These are phyloP conservation scores for Cyprinodon diabolis DNA, from an alignment of 2,797 vertebrate species.

Conservation along the genomic window DNA sequence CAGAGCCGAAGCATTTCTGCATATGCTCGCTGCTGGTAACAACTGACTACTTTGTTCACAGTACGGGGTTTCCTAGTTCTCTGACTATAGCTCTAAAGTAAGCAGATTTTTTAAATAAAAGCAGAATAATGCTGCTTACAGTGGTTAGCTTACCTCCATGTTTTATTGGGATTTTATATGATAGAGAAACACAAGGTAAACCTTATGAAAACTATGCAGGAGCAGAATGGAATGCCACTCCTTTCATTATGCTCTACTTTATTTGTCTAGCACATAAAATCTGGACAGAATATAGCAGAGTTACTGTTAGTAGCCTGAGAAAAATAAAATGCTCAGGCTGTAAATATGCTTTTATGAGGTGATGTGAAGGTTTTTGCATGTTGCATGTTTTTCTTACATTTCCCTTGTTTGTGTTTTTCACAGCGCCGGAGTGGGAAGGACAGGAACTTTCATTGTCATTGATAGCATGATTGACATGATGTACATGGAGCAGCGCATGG, in stretches of 20 bases:
- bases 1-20: slow-evolving; percentile 65
- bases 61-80: not conserved
- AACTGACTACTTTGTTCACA: slow-evolving; percentile 44
- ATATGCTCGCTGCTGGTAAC: slow-evolving; percentile 50
- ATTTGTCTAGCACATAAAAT: too few relatives aligned
- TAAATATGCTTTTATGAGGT: not conserved
- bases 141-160: not conserved
- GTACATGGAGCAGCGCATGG: slow-evolving; percentile 90
- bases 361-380: not conserved
- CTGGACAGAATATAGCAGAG: too few relatives aligned
- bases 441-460: slow-evolving; percentile 97
- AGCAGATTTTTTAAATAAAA: not conserved
- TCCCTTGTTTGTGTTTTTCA: slow-evolving; percentile 48
- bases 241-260: not conserved
- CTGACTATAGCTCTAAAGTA: not conserved
- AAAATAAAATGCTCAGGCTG: not conserved
- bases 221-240: not conserved
- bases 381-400: slow-evolving; percentile 26
- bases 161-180: slow-evolving; percentile 2
- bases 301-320: not conserved
- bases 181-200: not conserved
- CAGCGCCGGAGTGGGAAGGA: slow-evolving; percentile 95
- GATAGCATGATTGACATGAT: slow-evolving; percentile 99
- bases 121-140: not conserved
- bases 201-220: not conserved